Evolutionary conservation across 2,888 invertebrate species (phyloP).

Genomic region (Girardia tigrina): DNA sequence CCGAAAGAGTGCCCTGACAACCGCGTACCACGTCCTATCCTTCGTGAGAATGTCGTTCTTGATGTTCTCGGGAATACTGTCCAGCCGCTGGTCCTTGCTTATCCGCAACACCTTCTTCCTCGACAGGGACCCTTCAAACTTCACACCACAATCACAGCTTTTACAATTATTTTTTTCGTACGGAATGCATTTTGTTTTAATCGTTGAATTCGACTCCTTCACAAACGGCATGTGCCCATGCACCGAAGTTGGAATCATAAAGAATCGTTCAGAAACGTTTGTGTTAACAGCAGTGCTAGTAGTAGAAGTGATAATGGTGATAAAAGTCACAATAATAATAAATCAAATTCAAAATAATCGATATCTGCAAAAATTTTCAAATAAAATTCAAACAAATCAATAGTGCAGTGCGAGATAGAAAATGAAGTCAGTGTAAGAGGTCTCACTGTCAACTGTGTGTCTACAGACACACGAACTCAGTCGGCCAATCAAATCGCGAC

Average conservation of each 20-base stretch:
- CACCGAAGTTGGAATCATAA: conserved; percentile 4
- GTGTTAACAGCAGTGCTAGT: too few species aligned
- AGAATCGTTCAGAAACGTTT: too few species aligned
- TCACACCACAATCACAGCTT: conserved; percentile 8
- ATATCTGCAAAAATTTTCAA: too few species aligned
- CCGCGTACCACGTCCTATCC: neutral
- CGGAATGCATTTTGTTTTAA: neutral
- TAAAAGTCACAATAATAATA: too few species aligned
- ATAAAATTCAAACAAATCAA: conserved; percentile 19
- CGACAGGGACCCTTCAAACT: neutral
- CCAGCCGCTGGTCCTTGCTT: neutral
- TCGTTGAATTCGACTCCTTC: neutral
- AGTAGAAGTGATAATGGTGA: too few species aligned
- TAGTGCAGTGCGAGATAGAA: neutral
- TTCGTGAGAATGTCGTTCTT: conserved; percentile 7
- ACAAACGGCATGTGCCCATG: conserved; percentile 16
- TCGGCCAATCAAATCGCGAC: neutral
- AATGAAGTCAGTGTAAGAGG: too few species aligned
- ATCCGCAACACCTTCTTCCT: neutral
- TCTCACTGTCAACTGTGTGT: too few species aligned
- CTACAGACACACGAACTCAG: neutral
- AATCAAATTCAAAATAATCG: conserved; percentile 23
- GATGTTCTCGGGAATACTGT: conserved; percentile 1
- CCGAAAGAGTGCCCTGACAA: neutral
- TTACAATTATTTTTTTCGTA: neutral